Evolutionary conservation across 1,140 invertebrate species (phyloP).

Genomic region (Drosophila nikananu): DNA sequence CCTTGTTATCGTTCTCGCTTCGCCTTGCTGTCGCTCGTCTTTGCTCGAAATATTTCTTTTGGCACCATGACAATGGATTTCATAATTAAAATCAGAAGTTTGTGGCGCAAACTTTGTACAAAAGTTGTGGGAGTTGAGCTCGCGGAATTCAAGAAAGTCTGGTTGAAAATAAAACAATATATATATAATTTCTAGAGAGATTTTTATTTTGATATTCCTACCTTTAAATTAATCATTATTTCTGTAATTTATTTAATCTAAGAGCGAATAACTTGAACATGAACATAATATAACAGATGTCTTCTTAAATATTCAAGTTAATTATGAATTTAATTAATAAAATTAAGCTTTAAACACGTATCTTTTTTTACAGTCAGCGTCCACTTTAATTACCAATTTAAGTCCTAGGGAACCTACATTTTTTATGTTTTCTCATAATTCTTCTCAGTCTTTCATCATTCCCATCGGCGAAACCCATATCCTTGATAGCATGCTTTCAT

Average conservation of each 20-base stretch:
- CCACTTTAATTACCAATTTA: neutral
- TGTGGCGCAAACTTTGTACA: slow-evolving; percentile 2
- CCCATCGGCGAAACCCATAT: neutral
- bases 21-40: slow-evolving; percentile 6
- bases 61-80: slow-evolving; percentile 16
- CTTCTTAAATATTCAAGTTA: neutral
- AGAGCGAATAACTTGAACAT: neutral
- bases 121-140: slow-evolving; percentile 8
- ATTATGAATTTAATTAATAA: neutral
- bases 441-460: neutral
- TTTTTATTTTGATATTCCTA: neutral
- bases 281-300: neutral
- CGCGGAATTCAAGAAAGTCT: neutral
- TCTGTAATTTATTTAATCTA: neutral
- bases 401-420: neutral
- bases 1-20: slow-evolving; percentile 16
- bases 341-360: neutral
- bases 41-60: slow-evolving; percentile 13
- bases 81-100: slow-evolving; percentile 22
- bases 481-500: slow-evolving; percentile 38
- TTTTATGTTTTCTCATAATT: slow-evolving; percentile 17
- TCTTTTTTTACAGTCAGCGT: neutral
- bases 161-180: neutral
- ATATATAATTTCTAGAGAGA: neutral
- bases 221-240: neutral